Evolutionary conservation across 2,797 vertebrate genomes (phyloP), one percentile per base, ranked within the genome.

Genomic region (Enteromius afrohamiltoni): DNA sequence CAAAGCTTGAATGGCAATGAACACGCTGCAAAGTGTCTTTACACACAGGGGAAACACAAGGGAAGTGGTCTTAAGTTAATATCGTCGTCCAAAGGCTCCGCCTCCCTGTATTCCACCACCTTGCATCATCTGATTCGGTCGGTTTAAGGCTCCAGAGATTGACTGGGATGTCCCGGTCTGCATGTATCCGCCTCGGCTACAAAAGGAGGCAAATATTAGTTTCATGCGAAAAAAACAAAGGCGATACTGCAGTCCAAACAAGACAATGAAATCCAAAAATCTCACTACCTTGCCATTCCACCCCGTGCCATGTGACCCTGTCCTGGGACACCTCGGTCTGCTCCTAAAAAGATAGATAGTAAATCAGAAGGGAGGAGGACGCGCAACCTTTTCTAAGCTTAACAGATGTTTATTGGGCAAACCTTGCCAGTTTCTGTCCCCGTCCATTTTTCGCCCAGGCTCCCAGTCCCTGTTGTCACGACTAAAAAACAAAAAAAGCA

Each of bases 391-490:
- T n/a, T 31, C 13, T 60, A 51, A 55, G n/a, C 13, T 9, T 37
- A 16, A 55, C 2, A 16, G 67, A 40, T 3, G 4, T 17, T 6
- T 9, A 17, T 21, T 23, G 14, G 1, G 37, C 51, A 40, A 87
- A 95, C 95, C 89, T 91, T 94, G 95, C 95, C 95, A 96, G 9
- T 91, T 9, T 88, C 95, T 81, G 76, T 96, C 96, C 47, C 95
- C 95, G 23, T 98, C 97, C 82, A 97, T 92, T 90, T 96, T 97
- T 67, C 95, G 93, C 21, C 91, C 90, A 21, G 97, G 95, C 85
- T 98, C 97, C 97, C 97, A 99, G 88, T 96, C 96, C 83, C 95
- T 94, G 49, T 93, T 90, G 8, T 95, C 96, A 91, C 97, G 98
- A 88, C 14, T 83, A 47, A 69, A 69, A 77, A 21, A 26, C n/a